Conservation (phyloP, 2,888 invertebrate species). For the Reticulitermes lucifugus region DNA sequence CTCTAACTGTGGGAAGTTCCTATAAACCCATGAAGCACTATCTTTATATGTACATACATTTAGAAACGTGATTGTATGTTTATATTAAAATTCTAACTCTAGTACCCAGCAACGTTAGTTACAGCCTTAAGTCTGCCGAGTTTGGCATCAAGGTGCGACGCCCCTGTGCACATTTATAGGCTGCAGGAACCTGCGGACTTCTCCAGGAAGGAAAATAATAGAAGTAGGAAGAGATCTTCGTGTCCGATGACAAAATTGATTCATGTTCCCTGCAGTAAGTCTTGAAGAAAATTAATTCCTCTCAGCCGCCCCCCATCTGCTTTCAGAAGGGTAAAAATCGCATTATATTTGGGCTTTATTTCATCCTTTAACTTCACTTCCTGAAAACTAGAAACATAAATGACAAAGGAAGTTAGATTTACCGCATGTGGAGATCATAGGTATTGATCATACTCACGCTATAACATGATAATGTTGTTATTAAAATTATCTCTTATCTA, state of each 20-base stretch:
- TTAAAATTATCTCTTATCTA: too few species aligned
- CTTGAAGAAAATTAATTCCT: conserved; percentile 25
- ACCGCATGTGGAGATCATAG: background rate
- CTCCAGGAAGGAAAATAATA: background rate
- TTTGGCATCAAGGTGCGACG: background rate
- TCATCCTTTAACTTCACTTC: background rate
- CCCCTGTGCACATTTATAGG: background rate
- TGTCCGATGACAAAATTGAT: conserved; percentile 38
- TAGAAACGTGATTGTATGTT: too few species aligned
- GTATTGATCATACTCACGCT: background rate
- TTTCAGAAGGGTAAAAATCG: background rate
- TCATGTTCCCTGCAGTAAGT: conserved; percentile 23
- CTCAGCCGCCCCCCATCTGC: background rate
- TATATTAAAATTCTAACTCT: too few species aligned
- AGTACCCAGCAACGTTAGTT: too few species aligned
- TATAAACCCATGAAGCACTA: too few species aligned
- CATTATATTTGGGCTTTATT: conserved; percentile 1
- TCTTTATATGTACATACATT: too few species aligned
- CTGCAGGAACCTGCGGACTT: background rate
- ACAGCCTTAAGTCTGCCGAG: too few species aligned
- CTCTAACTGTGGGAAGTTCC: too few species aligned
- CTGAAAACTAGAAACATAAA: background rate
- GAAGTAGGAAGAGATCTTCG: conserved; percentile 24
- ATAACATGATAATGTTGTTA: too few species aligned
- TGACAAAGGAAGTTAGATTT: background rate